These are phyloP conservation scores for Hippasteria phrygiana DNA, from an alignment of 53 echinoderm and acorn worm genomes.

Conservation along the genomic window DNA sequence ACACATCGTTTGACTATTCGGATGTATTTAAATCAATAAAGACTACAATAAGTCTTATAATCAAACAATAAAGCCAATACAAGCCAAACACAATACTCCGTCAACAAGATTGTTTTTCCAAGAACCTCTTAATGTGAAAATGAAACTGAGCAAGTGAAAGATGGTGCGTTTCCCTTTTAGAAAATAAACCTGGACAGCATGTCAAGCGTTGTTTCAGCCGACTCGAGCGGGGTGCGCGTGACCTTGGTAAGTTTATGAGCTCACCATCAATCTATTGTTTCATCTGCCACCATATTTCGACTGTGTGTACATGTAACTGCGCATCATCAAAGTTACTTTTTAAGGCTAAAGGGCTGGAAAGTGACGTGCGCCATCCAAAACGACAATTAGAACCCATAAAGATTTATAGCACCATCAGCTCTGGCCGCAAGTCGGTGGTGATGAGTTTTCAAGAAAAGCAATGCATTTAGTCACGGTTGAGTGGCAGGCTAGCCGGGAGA, in stretches of 20 bases:
- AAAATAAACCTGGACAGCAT: not conserved
- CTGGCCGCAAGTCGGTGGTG: slow-evolving; percentile 30
- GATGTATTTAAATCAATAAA: not conserved
- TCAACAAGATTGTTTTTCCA: too few relatives aligned
- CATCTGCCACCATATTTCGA: slow-evolving; percentile 5
- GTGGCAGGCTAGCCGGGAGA: slow-evolving; percentile 14
- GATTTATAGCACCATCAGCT: slow-evolving; percentile 60
- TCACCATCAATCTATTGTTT: slow-evolving; percentile 5
- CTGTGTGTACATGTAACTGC: slow-evolving; percentile 26
- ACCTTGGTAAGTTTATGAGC: not conserved
- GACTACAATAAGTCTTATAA: not conserved
- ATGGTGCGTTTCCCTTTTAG: not conserved
- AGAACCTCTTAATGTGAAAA: too few relatives aligned
- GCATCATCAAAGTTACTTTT: slow-evolving; percentile 48
- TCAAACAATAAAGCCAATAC: not conserved
- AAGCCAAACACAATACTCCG: too few relatives aligned
- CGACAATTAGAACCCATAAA: slow-evolving; percentile 65
- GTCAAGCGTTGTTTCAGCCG: not conserved
- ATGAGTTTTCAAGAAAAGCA: slow-evolving; percentile 58
- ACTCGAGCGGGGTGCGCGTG: not conserved
- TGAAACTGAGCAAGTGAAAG: too few relatives aligned
- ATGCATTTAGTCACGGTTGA: slow-evolving; percentile 60
- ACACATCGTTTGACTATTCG: not conserved
- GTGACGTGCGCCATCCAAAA: slow-evolving; percentile 19
- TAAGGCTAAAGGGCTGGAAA: not conserved